Evolutionary conservation across 1,140 invertebrate species (phyloP).

Genomic region (Euglossa dilemma): DNA sequence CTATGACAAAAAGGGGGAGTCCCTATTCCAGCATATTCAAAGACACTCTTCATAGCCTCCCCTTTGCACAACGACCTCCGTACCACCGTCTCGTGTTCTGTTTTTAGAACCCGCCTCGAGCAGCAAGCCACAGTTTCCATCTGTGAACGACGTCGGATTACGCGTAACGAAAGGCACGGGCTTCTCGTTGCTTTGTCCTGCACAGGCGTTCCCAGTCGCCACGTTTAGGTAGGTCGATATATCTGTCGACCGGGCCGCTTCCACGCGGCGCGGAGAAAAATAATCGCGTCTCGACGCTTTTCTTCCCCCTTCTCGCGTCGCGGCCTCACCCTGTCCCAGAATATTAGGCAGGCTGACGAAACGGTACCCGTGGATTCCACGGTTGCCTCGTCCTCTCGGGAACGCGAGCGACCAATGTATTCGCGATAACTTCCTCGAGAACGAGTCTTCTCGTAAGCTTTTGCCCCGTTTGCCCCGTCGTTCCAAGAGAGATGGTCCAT

Average conservation of each 20-base stretch:
- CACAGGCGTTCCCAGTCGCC: conserved; percentile 86
- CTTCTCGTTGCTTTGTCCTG: conserved; percentile 84
- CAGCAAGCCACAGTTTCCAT: conserved; percentile 74
- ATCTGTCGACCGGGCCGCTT: conserved; percentile 29
- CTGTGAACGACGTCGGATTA: conserved; percentile 74
- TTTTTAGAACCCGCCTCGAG: conserved; percentile 76
- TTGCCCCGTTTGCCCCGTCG: not conserved
- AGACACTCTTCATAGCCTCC: conserved; percentile 22
- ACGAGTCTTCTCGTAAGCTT: too few relatives aligned
- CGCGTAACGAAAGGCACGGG: conserved; percentile 75
- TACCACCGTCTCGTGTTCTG: conserved; percentile 55
- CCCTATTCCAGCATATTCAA: conserved; percentile 84
- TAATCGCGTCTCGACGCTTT: conserved; percentile 12
- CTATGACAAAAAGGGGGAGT: conserved; percentile 83
- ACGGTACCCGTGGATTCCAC: not conserved
- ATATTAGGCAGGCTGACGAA: conserved; percentile 33
- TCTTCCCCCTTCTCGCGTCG: not conserved
- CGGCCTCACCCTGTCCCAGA: conserved; percentile 63
- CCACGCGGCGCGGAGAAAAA: conserved; percentile 12
- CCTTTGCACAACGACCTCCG: conserved; percentile 46
- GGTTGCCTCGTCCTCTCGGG: too few relatives aligned
- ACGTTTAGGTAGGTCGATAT: conserved; percentile 83
- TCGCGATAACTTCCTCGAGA: not conserved
- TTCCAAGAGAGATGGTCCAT: conserved; percentile 10
- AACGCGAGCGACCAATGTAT: not conserved